A percentile compares a stretch with the other conserved stretches of the same genome.
These are phyloP conservation scores for Mormyrus lacerda DNA, from an alignment of 2,113 vertebrate genomes.

Conservation along the genomic window DNA sequence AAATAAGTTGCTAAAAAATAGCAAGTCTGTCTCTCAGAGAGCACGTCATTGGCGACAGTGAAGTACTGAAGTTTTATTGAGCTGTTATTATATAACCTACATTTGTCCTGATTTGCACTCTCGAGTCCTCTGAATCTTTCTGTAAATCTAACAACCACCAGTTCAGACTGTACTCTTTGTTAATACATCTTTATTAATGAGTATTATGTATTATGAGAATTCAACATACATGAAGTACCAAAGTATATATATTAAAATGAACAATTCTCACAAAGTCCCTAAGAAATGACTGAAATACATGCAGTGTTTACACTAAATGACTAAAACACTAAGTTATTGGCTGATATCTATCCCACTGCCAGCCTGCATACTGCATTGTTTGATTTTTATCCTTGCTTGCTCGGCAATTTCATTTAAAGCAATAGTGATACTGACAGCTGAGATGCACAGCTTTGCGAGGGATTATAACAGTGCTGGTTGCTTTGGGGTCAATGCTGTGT, in stretches of 20 bases:
- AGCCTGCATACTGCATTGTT: background rate
- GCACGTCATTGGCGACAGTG: slow-evolving; percentile 14
- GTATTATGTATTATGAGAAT: too few species aligned
- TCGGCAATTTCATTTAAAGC: background rate
- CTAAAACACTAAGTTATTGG: background rate
- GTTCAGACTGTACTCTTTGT: background rate
- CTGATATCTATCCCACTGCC: background rate
- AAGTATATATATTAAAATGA: background rate
- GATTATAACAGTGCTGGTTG: background rate
- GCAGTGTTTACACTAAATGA: background rate
- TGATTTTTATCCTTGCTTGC: background rate
- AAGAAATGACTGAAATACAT: background rate
- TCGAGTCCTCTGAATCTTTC: background rate
- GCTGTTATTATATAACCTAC: background rate
- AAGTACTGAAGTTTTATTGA: background rate
- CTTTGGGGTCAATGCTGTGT: background rate
- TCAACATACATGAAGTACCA: background rate
- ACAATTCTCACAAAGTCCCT: background rate
- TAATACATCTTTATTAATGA: background rate
- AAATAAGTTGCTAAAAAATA: slow-evolving; percentile 15
- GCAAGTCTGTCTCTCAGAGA: background rate
- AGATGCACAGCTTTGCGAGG: background rate
- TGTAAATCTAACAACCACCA: background rate
- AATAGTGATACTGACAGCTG: background rate
- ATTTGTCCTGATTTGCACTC: background rate